Evolutionary conservation across 2,797 vertebrate genomes (phyloP).

Genomic region (Gambelia wislizenii): DNA sequence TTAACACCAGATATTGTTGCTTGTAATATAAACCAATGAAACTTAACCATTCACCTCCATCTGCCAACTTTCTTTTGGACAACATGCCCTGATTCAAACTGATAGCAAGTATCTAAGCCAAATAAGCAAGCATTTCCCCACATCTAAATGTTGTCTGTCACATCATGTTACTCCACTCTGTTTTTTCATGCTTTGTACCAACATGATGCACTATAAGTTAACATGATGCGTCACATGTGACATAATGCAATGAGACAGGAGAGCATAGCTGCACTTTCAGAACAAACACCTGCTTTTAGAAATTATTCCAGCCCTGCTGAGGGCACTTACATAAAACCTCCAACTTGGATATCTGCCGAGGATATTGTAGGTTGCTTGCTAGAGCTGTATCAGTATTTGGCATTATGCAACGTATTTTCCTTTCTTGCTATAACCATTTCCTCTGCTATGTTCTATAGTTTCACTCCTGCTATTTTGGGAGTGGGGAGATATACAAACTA

Average conservation of each 20-base stretch:
- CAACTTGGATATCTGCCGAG: slow-evolving; percentile 9
- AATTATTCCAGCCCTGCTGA: slow-evolving; percentile 11
- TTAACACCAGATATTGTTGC: not conserved
- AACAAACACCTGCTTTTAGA: slow-evolving; percentile 56
- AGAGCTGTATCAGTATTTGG: not conserved
- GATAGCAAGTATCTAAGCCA: slow-evolving; percentile 61
- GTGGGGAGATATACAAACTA: not conserved
- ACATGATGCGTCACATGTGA: slow-evolving; percentile 40
- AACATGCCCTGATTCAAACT: slow-evolving; percentile 50
- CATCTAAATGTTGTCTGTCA: slow-evolving; percentile 68
- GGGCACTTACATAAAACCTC: slow-evolving; percentile 26
- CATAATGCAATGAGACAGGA: slow-evolving; percentile 47
- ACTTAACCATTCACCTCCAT: slow-evolving; percentile 7
- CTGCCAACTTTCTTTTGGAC: slow-evolving; percentile 52
- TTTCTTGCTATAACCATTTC: not conserved
- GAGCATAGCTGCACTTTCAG: slow-evolving; percentile 5
- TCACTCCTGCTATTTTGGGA: not conserved
- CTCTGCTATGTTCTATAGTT: fast-evolving
- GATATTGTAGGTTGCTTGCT: not conserved
- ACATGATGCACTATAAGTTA: slow-evolving; percentile 27
- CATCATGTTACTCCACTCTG: slow-evolving; percentile 51
- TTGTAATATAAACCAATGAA: not conserved
- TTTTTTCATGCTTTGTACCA: slow-evolving; percentile 3
- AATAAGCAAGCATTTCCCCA: slow-evolving; percentile 60
- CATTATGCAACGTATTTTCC: fast-evolving